Percentiles rank a stretch among this genome's conserved stretches.
These are phyloP conservation scores for Adelges cooleyi DNA, from an alignment of 1,140 invertebrate species.

Conservation along the genomic window DNA sequence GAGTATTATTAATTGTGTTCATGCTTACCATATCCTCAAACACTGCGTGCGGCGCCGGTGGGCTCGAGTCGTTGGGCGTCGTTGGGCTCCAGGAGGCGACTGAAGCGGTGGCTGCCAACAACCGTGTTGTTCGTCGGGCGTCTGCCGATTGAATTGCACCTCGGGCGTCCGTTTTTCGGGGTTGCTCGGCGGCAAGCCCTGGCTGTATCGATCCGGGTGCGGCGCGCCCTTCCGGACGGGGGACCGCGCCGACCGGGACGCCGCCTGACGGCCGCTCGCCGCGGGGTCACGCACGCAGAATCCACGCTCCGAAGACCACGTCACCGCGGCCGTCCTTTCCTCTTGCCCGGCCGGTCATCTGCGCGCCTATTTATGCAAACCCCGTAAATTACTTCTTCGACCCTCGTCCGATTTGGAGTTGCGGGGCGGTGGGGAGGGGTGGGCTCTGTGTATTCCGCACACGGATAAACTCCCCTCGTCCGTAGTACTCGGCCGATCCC, in stretches of 20 bases:
- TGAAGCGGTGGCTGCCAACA: background rate
- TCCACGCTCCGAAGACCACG: background rate
- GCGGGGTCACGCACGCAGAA: constrained; percentile 5
- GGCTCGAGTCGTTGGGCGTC: background rate
- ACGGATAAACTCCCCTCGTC: background rate
- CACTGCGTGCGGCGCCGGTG: background rate
- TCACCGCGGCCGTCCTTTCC: background rate
- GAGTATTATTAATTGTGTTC: no score
- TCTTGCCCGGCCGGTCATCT: constrained; percentile 1
- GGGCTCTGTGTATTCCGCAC: background rate
- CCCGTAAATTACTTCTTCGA: constrained; percentile 21
- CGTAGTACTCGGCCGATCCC: background rate
- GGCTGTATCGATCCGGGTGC: constrained; percentile 23
- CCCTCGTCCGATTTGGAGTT: no score
- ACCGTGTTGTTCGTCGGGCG: background rate
- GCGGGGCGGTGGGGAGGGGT: background rate
- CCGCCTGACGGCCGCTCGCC: background rate
- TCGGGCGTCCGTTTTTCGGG: constrained; percentile 13
- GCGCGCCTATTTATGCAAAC: constrained; percentile 13
- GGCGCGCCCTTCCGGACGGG: constrained; percentile 16
- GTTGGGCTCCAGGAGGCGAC: background rate
- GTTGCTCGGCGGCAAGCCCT: background rate
- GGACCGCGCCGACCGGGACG: background rate
- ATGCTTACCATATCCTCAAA: background rate
- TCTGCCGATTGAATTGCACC: background rate